Conservation (phyloP, 2,113 vertebrate genomes). For the Caranx melampygus region DNA sequence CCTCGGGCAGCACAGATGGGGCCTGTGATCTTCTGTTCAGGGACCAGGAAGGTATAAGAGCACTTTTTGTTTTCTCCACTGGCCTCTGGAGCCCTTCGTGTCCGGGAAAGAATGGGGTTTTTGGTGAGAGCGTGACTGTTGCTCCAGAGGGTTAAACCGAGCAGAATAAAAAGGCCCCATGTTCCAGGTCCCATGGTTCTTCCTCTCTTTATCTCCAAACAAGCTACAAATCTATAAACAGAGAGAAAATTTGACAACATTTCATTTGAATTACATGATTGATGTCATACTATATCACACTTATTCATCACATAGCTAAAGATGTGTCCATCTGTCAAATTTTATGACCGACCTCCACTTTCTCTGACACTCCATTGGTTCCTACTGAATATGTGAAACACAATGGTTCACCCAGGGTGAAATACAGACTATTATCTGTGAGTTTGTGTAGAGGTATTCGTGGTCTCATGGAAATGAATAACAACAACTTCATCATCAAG, state of each 20-base stretch:
- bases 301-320: constrained; percentile 1
- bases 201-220: constrained; percentile 48
- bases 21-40: constrained; percentile 97
- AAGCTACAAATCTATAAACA: constrained; percentile 55
- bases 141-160: constrained; percentile 70
- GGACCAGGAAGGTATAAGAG: constrained; percentile 97
- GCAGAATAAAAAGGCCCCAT: constrained; percentile 74
- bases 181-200: constrained; percentile 70
- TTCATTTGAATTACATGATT: constrained; percentile 4
- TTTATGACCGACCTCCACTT: not conserved
- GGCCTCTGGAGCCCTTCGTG: constrained; percentile 84
- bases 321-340: not conserved
- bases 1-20: constrained; percentile 93
- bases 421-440: not conserved
- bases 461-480: not conserved
- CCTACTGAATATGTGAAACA: not conserved
- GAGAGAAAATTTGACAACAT: constrained; percentile 5
- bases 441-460: not conserved
- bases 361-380: not conserved
- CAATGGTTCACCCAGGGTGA: not conserved
- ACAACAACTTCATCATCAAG: not conserved
- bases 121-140: constrained; percentile 62
- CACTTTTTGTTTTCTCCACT: constrained; percentile 89
- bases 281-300: not conserved
- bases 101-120: constrained; percentile 75